Evolutionary conservation across 1,140 invertebrate genomes (phyloP).

Genomic region (Drosophila subobscura): DNA sequence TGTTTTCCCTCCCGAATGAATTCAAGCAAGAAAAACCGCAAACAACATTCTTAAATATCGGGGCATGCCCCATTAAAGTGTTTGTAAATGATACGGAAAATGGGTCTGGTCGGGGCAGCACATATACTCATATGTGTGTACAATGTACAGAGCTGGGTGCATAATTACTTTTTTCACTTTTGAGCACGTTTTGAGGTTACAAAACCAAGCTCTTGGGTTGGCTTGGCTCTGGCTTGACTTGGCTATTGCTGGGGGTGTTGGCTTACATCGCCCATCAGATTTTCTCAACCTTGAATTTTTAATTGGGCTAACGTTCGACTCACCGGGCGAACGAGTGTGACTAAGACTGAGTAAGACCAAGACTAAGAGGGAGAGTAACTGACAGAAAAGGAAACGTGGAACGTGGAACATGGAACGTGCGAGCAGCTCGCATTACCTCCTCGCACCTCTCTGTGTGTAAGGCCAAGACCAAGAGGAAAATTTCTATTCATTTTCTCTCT

Average conservation of each 20-base stretch:
- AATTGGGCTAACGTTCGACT: slow-evolving; percentile 66
- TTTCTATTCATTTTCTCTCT: slow-evolving; percentile 30
- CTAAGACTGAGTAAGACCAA: slow-evolving; percentile 8
- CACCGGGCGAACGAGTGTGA: slow-evolving; percentile 12
- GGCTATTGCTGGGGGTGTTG: slow-evolving; percentile 23
- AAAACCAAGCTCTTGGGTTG: slow-evolving; percentile 23
- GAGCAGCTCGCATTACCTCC: slow-evolving; percentile 59
- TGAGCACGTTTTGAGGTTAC: slow-evolving; percentile 75
- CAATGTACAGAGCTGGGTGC: slow-evolving; percentile 4
- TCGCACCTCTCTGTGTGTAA: slow-evolving; percentile 8
- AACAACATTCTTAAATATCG: slow-evolving; percentile 42
- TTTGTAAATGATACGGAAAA: slow-evolving; percentile 57
- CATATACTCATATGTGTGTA: background rate
- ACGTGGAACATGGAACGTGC: slow-evolving; percentile 46
- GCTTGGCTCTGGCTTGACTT: slow-evolving; percentile 4
- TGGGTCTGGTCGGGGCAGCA: slow-evolving; percentile 24
- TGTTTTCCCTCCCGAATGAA: slow-evolving; percentile 15
- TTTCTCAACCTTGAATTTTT: slow-evolving; percentile 77
- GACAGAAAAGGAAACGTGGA: slow-evolving; percentile 39
- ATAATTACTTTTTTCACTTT: slow-evolving; percentile 70
- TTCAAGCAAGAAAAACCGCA: slow-evolving; percentile 36
- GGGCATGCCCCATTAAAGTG: slow-evolving; percentile 56
- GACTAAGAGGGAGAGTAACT: background rate
- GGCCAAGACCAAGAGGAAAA: slow-evolving; percentile 40
- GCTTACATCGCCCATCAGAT: slow-evolving; percentile 57